Percentiles rank a stretch among this genome's conserved stretches.
Evolutionary conservation across 2,888 invertebrate species (phyloP).

Genomic region (Arge pagana): DNA sequence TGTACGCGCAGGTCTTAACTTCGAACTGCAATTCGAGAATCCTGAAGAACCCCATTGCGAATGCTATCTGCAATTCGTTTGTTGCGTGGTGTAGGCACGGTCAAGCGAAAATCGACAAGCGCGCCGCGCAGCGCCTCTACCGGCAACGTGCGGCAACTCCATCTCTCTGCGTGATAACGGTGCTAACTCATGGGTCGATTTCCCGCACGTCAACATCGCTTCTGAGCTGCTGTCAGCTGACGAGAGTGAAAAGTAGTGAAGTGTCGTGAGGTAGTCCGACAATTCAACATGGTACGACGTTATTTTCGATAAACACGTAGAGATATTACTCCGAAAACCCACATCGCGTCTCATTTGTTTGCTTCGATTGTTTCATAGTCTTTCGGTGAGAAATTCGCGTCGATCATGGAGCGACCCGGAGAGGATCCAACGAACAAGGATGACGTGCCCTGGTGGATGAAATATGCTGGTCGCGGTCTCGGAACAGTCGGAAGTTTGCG

Average conservation of each 20-base stretch:
- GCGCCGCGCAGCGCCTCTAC: too few relatives aligned
- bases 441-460: conserved; percentile 88
- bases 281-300: too few relatives aligned
- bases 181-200: conserved; percentile 40
- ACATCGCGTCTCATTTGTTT: background rate
- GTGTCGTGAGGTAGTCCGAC: too few relatives aligned
- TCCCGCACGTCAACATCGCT: conserved; percentile 40
- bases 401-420: conserved; percentile 80
- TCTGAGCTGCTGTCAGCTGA: conserved; percentile 41
- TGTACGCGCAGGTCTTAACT: too few relatives aligned
- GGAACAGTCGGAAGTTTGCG: conserved; percentile 84
- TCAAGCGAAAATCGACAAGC: too few relatives aligned
- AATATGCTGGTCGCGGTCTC: conserved; percentile 80
- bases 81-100: too few relatives aligned
- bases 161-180: background rate
- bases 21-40: too few relatives aligned
- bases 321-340: too few relatives aligned
- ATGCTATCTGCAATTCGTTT: too few relatives aligned
- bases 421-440: conserved; percentile 78
- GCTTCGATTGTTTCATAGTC: conserved; percentile 61
- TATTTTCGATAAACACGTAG: too few relatives aligned
- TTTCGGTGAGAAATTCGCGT: conserved; percentile 77
- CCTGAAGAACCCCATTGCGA: too few relatives aligned
- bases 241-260: conserved; percentile 26
- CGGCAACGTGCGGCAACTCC: too few relatives aligned